Conservation (phyloP, 2,888 invertebrate genomes). For the Andrena minutula region DNA sequence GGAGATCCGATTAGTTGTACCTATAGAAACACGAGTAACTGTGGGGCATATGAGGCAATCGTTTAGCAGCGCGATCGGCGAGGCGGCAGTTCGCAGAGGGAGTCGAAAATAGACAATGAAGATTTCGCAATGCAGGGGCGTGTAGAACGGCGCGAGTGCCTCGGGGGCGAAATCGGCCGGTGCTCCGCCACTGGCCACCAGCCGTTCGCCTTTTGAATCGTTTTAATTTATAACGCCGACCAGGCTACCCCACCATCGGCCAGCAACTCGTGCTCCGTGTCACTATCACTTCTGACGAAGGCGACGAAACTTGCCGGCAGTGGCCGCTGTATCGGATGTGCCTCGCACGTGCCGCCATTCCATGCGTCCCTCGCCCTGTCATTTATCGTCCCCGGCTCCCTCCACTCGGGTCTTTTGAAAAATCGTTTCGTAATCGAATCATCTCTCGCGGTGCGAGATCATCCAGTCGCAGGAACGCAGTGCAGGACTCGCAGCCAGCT, state of each 20-base stretch:
- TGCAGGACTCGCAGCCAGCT: neutral
- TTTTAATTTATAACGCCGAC: slow-evolving; percentile 57
- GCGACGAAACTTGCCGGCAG: slow-evolving; percentile 48
- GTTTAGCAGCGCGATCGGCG: slow-evolving; percentile 22
- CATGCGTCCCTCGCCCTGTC: slow-evolving; percentile 2
- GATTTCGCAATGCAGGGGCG: slow-evolving; percentile 51
- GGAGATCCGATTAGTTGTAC: neutral
- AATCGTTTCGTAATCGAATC: neutral
- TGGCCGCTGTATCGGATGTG: slow-evolving; percentile 42
- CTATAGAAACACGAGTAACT: neutral
- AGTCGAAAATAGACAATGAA: slow-evolving; percentile 50
- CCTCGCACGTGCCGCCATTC: slow-evolving; percentile 43
- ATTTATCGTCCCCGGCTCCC: neutral
- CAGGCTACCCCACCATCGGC: slow-evolving; percentile 27
- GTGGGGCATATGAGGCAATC: slow-evolving; percentile 4
- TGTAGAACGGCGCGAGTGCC: slow-evolving; percentile 25
- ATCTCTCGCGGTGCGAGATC: neutral
- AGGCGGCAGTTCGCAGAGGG: slow-evolving; percentile 9
- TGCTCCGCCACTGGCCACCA: slow-evolving; percentile 37
- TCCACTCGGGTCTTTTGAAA: neutral
- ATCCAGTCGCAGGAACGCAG: neutral
- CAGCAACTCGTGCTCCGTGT: slow-evolving; percentile 48
- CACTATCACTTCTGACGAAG: slow-evolving; percentile 57
- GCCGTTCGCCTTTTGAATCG: slow-evolving; percentile 55
- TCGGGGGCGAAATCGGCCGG: slow-evolving; percentile 50